These are phyloP conservation scores for Rhinolophus ferrumequinum DNA, from an alignment of 2,113 vertebrate species.

Conservation along the genomic window DNA sequence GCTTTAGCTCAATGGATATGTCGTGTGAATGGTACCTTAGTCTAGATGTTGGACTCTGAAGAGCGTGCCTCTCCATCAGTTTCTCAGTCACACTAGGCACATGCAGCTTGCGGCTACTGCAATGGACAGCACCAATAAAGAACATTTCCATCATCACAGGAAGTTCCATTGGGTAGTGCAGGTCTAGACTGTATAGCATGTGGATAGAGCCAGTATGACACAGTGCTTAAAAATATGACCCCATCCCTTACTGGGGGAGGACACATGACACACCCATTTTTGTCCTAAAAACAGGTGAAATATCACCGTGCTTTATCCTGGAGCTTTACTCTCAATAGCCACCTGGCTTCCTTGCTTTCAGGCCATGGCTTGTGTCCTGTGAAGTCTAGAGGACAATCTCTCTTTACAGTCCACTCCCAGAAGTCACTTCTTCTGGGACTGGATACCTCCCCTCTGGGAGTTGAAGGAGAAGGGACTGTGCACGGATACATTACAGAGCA, in stretches of 20 bases:
- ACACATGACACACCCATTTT: no score
- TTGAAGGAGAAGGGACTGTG: neutral
- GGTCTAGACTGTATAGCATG: neutral
- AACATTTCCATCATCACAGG: neutral
- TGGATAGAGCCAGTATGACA: neutral
- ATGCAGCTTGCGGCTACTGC: neutral
- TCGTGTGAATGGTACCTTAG: neutral
- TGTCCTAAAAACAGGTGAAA: neutral
- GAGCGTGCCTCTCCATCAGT: neutral
- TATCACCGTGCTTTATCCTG: neutral
- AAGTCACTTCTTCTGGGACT: neutral
- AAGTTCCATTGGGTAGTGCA: accelerated
- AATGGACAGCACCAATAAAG: neutral
- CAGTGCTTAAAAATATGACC: neutral
- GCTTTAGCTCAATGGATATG: neutral
- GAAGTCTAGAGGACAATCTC: neutral
- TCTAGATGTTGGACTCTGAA: neutral
- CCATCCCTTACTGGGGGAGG: neutral
- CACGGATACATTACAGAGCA: neutral
- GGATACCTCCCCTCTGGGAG: neutral
- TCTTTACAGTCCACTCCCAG: neutral
- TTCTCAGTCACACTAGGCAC: neutral
- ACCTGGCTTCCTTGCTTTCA: neutral
- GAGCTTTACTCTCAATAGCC: neutral
- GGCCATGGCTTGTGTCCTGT: neutral